A percentile compares a stretch with the other conserved stretches of the same genome.
phyloP scores from a whole-genome alignment of 2,113 vertebrate species.

The Callipepla californica region DNA sequence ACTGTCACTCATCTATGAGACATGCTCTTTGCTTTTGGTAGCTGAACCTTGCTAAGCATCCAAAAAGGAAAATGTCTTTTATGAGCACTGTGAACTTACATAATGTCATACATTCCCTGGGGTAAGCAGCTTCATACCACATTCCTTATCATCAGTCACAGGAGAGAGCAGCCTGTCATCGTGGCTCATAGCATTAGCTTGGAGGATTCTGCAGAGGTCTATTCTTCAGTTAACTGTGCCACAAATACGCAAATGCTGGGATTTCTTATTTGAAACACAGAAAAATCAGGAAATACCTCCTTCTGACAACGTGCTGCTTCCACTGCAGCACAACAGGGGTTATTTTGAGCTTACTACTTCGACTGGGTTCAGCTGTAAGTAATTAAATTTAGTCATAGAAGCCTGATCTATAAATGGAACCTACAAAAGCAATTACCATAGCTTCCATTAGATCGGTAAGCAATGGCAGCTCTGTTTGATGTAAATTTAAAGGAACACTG shows the following conservation, averaged over 20 bases:
- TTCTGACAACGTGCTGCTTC: conserved; percentile 31
- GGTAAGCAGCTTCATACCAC: background rate
- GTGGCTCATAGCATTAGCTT: rapidly evolving
- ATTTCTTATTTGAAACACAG: conserved; percentile 22
- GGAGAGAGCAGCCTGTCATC: background rate
- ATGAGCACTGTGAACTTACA: background rate
- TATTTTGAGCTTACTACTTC: conserved; percentile 66
- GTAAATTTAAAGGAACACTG: conserved; percentile 75
- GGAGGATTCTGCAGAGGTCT: background rate
- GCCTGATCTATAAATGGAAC: conserved; percentile 83
- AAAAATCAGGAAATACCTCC: conserved; percentile 28
- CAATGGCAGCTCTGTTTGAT: conserved; percentile 70
- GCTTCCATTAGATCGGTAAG: conserved; percentile 76
- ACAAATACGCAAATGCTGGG: background rate
- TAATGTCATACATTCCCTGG: background rate
- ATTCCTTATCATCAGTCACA: background rate
- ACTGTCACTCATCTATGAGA: background rate
- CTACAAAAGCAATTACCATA: conserved; percentile 83
- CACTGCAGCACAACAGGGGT: conserved; percentile 44
- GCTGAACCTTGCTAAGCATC: background rate
- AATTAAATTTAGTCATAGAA: conserved; percentile 77
- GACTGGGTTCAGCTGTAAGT: conserved; percentile 73
- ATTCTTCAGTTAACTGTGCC: background rate
- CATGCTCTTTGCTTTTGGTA: background rate
- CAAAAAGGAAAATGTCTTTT: background rate